These are phyloP conservation scores for Pheosia tremula DNA, from an alignment of 2,888 invertebrate species.

Conservation along the genomic window DNA sequence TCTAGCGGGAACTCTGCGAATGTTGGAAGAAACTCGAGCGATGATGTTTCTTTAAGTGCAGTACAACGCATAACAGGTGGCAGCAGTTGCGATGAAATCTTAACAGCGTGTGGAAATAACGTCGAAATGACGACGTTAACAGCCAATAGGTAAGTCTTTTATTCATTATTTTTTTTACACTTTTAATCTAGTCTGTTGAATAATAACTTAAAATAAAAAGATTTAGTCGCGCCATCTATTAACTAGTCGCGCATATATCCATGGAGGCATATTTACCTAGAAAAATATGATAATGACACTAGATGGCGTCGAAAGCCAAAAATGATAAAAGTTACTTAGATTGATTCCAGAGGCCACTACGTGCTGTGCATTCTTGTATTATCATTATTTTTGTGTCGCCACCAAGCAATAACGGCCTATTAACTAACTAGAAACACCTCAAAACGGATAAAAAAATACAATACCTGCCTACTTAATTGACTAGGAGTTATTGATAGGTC, in stretches of 20 bases:
- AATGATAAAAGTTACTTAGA: not conserved
- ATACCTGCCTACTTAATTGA: too few relatives aligned
- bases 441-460: too few relatives aligned
- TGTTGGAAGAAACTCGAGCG: constrained; percentile 63
- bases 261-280: not conserved
- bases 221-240: not conserved
- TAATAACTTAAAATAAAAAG: not conserved
- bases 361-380: not conserved
- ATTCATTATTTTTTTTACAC: not conserved
- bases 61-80: constrained; percentile 84
- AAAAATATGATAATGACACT: not conserved
- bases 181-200: not conserved
- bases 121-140: constrained; percentile 80
- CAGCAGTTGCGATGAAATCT: constrained; percentile 79
- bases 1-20: constrained; percentile 71
- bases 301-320: constrained; percentile 4
- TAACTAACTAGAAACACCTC: too few relatives aligned
- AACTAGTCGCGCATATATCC: not conserved
- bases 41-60: constrained; percentile 71
- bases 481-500: too few relatives aligned
- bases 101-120: constrained; percentile 72
- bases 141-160: constrained; percentile 70
- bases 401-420: too few relatives aligned
- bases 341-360: not conserved
- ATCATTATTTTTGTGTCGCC: too few relatives aligned